Conservation (phyloP, 2,888 invertebrate species). For the Pachydiplax longipennis region DNA sequence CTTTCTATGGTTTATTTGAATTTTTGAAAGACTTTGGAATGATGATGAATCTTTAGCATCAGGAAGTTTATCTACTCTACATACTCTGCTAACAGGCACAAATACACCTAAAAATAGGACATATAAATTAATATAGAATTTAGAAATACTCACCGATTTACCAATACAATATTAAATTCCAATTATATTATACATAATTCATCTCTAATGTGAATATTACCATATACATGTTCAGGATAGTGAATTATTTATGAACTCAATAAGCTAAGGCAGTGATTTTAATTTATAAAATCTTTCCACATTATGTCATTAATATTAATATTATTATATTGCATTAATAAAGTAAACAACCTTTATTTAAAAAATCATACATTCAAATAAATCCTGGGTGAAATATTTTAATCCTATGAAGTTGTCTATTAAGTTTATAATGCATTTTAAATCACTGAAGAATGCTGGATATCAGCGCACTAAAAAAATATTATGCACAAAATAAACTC, state of each 20-base stretch:
- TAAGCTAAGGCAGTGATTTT: not conserved
- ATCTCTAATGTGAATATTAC: not conserved
- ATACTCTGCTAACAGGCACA: conserved; percentile 60
- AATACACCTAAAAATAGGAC: conserved; percentile 57
- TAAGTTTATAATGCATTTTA: too few species aligned
- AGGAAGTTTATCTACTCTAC: conserved; percentile 54
- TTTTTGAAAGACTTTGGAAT: not conserved
- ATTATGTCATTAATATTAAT: too few species aligned
- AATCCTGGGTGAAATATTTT: too few species aligned
- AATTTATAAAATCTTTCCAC: not conserved
- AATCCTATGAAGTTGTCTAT: too few species aligned
- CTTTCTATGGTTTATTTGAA: conserved; percentile 50
- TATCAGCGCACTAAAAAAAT: too few species aligned
- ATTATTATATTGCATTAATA: too few species aligned
- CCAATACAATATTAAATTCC: not conserved
- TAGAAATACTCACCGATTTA: not conserved
- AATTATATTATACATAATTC: not conserved
- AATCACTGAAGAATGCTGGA: too few species aligned
- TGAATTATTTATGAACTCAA: not conserved
- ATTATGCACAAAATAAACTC: too few species aligned
- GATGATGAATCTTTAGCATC: not conserved
- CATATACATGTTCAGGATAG: rapidly evolving
- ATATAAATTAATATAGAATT: not conserved
- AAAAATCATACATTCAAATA: not conserved
- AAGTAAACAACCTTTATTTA: not conserved